Conservation (phyloP, 1,140 invertebrate species). For the Cydia amplana region DNA sequence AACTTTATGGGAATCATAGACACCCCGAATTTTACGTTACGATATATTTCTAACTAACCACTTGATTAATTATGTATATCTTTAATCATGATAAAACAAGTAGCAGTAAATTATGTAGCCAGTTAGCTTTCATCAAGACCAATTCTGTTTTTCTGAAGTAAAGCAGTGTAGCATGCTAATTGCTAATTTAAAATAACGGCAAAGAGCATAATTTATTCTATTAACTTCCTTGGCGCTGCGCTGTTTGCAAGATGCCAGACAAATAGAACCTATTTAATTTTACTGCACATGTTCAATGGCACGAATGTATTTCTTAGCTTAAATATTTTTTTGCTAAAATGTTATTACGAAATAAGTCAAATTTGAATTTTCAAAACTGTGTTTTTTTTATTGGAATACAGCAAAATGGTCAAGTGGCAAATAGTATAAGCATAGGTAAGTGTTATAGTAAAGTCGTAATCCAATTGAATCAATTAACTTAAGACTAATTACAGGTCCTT, state of each 20-base stretch:
- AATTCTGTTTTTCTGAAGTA: not conserved
- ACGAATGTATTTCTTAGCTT: not conserved
- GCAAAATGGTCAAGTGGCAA: too few species aligned
- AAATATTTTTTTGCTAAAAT: too few species aligned
- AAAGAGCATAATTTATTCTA: constrained; percentile 32
- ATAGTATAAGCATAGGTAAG: too few species aligned
- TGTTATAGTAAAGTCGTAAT: too few species aligned
- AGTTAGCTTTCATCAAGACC: constrained; percentile 2
- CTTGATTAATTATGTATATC: not conserved
- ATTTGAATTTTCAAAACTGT: too few species aligned
- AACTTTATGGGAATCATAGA: too few species aligned
- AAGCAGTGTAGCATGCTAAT: constrained; percentile 12
- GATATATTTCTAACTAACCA: too few species aligned
- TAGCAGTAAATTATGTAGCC: not conserved
- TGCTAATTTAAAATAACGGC: constrained; percentile 7
- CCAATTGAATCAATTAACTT: too few species aligned
- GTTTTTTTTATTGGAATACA: too few species aligned
- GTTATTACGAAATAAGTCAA: too few species aligned
- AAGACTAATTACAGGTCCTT: too few species aligned
- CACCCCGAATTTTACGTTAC: too few species aligned
- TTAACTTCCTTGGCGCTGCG: constrained; percentile 9
- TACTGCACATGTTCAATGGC: not conserved
- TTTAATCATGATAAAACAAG: not conserved
- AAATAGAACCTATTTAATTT: constrained; percentile 23
- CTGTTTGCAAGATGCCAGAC: constrained; percentile 6